These are phyloP conservation scores for Enteromius treurensis DNA, from an alignment of 2,797 vertebrate species.

Conservation along the genomic window DNA sequence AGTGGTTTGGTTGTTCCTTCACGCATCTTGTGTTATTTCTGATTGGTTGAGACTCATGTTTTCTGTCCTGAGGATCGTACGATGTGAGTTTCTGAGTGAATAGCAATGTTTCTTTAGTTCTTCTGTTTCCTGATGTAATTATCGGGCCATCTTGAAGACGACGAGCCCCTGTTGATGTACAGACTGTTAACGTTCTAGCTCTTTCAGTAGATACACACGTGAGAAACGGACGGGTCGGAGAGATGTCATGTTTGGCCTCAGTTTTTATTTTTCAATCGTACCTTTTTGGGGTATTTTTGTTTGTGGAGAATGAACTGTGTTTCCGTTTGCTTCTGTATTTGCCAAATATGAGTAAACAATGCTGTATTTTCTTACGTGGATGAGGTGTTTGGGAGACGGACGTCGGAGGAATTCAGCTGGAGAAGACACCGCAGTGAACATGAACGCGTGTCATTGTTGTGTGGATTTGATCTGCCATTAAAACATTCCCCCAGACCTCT, in stretches of 20 bases:
- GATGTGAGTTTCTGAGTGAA: constrained; percentile 58
- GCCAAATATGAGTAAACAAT: constrained; percentile 78
- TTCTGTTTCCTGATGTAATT: constrained; percentile 47
- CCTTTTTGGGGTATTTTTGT: constrained; percentile 49
- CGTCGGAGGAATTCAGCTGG: constrained; percentile 63
- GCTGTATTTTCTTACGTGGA: constrained; percentile 83
- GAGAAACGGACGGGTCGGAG: constrained; percentile 66
- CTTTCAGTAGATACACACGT: constrained; percentile 64
- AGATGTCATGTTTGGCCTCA: constrained; percentile 72
- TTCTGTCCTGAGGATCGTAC: constrained; percentile 61
- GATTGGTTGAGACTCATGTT: constrained; percentile 49
- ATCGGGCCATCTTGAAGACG: constrained; percentile 50
- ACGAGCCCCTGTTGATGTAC: constrained; percentile 73
- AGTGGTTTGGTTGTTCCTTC: constrained; percentile 39
- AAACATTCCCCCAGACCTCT: constrained; percentile 82
- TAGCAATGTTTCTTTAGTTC: constrained; percentile 30
- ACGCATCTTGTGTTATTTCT: constrained; percentile 19
- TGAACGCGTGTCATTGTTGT: constrained; percentile 76
- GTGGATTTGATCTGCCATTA: constrained; percentile 83
- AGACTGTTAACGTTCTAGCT: constrained; percentile 77
- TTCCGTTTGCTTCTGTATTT: constrained; percentile 80
- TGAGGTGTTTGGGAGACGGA: constrained; percentile 76
- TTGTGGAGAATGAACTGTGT: constrained; percentile 70
- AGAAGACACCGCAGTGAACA: constrained; percentile 71
- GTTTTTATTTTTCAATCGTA: constrained; percentile 60